Conservation (phyloP, 2,888 invertebrate genomes). For the Girardia tigrina region DNA sequence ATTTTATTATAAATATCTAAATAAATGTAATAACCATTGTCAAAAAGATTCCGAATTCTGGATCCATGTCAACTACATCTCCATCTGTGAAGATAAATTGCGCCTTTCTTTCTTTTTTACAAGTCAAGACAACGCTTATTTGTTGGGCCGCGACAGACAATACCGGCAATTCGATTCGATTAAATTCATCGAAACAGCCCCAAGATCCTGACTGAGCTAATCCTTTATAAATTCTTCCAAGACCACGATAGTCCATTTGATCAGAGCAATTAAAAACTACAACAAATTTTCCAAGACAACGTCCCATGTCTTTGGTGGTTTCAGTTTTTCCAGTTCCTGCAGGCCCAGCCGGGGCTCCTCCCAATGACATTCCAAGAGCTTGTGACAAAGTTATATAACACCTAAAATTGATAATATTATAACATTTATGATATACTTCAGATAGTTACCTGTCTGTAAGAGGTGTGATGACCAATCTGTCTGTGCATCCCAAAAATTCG, state of each 20-base stretch:
- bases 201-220: constrained; percentile 85
- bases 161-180: constrained; percentile 77
- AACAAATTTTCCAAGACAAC: constrained; percentile 86
- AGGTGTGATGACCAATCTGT: constrained; percentile 83
- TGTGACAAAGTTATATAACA: constrained; percentile 92
- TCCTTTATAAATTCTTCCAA: constrained; percentile 84
- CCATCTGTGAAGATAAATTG: constrained; percentile 84
- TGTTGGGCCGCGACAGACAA: constrained; percentile 88
- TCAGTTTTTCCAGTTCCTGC: constrained; percentile 97
- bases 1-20: too few species aligned
- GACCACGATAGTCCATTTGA: constrained; percentile 91
- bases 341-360: constrained; percentile 78
- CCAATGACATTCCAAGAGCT: constrained; percentile 85
- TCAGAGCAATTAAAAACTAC: constrained; percentile 87
- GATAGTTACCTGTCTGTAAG: constrained; percentile 69
- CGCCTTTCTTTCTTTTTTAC: constrained; percentile 81
- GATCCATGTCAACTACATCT: constrained; percentile 77
- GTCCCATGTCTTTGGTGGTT: constrained; percentile 93
- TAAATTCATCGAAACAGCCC: constrained; percentile 97
- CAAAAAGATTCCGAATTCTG: constrained; percentile 88
- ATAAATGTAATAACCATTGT: too few species aligned
- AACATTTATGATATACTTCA: not conserved
- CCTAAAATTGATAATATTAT: constrained; percentile 52
- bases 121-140: constrained; percentile 73
- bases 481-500: constrained; percentile 88